A percentile compares a stretch with the other conserved stretches of the same genome.
Conservation (phyloP, 2,797 vertebrate species). For the Enteromius radiatus region DNA sequence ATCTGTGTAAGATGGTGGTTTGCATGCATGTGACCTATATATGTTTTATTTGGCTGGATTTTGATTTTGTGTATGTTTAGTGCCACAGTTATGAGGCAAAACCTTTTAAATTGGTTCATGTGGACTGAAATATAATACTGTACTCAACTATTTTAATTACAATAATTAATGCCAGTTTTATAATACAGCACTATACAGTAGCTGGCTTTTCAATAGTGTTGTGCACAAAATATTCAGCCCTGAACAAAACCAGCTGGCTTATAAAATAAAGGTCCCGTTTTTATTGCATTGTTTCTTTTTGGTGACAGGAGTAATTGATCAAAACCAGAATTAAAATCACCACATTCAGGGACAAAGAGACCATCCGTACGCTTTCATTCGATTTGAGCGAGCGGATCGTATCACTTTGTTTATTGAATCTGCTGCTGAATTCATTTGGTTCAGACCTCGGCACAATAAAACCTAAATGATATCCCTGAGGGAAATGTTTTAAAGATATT, state of each 20-base stretch:
- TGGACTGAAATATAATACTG: background rate
- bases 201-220: background rate
- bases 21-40: background rate
- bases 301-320: constrained; percentile 24
- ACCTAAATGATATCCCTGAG: background rate
- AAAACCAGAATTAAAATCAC: background rate
- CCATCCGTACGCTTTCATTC: background rate
- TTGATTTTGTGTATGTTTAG: background rate
- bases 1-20: background rate
- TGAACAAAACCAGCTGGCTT: background rate
- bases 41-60: no score
- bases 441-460: constrained; percentile 33
- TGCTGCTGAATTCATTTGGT: constrained; percentile 34
- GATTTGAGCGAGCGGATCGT: constrained; percentile 15
- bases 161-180: background rate
- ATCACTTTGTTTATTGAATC: constrained; percentile 37
- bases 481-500: constrained; percentile 12
- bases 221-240: background rate
- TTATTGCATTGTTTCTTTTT: constrained; percentile 6
- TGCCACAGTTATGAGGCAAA: background rate
- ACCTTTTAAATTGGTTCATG: background rate
- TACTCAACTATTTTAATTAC: background rate
- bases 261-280: background rate
- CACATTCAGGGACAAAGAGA: background rate
- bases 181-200: constrained; percentile 4